These are phyloP conservation scores for Drosophila macrospina DNA, from an alignment of 2,888 invertebrate species.

Conservation along the genomic window DNA sequence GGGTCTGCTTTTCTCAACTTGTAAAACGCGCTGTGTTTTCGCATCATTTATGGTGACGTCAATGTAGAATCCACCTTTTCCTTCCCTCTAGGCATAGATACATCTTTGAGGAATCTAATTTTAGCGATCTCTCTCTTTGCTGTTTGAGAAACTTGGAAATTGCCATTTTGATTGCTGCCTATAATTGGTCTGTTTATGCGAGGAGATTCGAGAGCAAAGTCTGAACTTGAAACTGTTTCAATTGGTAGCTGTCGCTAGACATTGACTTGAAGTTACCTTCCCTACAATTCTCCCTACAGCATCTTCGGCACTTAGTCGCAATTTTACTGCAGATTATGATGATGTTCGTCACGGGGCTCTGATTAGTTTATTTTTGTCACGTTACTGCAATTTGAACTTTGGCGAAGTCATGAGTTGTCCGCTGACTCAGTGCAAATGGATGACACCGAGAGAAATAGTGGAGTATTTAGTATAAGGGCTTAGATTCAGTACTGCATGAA, in stretches of 20 bases:
- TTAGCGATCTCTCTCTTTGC: constrained; percentile 39
- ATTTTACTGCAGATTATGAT: constrained; percentile 61
- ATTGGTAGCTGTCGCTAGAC: constrained; percentile 1
- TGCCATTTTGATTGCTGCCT: constrained; percentile 69
- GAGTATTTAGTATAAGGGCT: too few species aligned
- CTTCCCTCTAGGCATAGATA: constrained; percentile 16
- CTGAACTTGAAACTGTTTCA: constrained; percentile 72
- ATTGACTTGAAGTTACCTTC: constrained; percentile 10
- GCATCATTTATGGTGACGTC: constrained; percentile 70
- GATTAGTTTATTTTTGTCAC: constrained; percentile 70
- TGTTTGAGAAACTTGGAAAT: constrained; percentile 48
- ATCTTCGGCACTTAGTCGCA: not conserved
- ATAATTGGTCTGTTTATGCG: constrained; percentile 73
- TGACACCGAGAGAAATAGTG: constrained; percentile 26
- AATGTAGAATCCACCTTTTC: constrained; percentile 38
- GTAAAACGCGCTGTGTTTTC: constrained; percentile 38
- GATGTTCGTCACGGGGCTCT: constrained; percentile 40
- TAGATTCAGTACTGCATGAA: too few species aligned
- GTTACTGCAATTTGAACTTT: constrained; percentile 62
- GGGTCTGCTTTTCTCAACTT: constrained; percentile 28
- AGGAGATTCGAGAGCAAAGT: constrained; percentile 16
- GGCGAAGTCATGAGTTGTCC: constrained; percentile 34
- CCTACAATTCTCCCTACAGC: not conserved
- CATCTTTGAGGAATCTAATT: constrained; percentile 48
- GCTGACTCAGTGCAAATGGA: constrained; percentile 47